A percentile compares a stretch with the other conserved stretches of the same genome.
Conservation (phyloP, 2,797 vertebrate species). For the Helicolenus hilgendorfi region DNA sequence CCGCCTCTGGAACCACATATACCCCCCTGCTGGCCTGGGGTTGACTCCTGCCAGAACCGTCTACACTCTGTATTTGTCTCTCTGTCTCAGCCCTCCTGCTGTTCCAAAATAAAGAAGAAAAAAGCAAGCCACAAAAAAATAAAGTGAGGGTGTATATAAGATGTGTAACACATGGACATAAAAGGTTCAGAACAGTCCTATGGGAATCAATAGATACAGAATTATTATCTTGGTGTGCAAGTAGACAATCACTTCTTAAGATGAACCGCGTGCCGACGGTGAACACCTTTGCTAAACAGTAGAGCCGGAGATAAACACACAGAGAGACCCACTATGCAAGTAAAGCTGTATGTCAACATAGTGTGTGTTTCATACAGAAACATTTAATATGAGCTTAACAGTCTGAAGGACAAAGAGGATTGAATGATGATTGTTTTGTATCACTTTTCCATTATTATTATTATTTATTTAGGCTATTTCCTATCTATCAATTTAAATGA, state of each 20-base stretch:
- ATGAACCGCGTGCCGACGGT: background rate
- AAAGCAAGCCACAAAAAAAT: background rate
- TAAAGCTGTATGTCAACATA: background rate
- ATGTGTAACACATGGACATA: background rate
- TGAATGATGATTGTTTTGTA: background rate
- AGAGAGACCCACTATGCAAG: conserved; percentile 28
- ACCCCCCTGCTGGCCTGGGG: conserved; percentile 26
- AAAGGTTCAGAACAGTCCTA: background rate
- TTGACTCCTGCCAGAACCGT: background rate
- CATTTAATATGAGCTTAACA: background rate
- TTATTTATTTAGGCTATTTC: background rate
- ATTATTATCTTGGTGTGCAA: background rate
- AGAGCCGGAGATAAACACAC: background rate
- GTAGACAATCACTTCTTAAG: background rate
- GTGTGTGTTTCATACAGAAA: background rate
- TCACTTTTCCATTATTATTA: background rate
- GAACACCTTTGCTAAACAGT: conserved; percentile 47
- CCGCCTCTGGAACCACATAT: conserved; percentile 22
- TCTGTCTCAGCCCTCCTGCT: background rate
- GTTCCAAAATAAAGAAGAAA: background rate
- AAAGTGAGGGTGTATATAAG: background rate
- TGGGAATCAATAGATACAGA: background rate
- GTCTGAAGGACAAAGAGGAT: background rate
- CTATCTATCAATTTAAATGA: background rate
- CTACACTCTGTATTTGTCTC: background rate